A percentile compares a stretch with the other conserved stretches of the same genome.
These are phyloP conservation scores for Drosophila infuscata DNA, from an alignment of 2,888 invertebrate species.

Conservation along the genomic window DNA sequence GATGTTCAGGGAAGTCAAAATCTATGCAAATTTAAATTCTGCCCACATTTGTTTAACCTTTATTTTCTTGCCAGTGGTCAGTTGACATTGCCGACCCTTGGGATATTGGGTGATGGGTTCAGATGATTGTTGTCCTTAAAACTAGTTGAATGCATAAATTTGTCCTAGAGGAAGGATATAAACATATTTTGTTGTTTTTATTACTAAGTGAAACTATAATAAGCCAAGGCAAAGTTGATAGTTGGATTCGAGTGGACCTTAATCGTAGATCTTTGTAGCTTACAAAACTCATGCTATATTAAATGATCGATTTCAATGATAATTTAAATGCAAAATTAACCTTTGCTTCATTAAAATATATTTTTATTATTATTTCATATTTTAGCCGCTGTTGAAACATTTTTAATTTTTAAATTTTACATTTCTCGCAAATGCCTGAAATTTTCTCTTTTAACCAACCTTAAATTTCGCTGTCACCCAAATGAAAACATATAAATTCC, in stretches of 20 bases:
- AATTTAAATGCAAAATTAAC: not conserved
- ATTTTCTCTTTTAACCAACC: not conserved
- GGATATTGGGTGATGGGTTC: not conserved
- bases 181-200: constrained; percentile 43
- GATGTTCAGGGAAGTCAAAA: not conserved
- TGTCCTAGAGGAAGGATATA: not conserved
- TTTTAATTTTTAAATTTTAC: not conserved
- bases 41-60: constrained; percentile 15
- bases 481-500: constrained; percentile 46
- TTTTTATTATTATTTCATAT: not conserved
- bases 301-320: not conserved
- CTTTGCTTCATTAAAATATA: not conserved
- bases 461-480: constrained; percentile 13
- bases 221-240: not conserved
- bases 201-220: constrained; percentile 2
- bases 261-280: not conserved
- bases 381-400: not conserved
- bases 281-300: not conserved
- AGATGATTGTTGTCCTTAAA: constrained; percentile 7
- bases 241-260: not conserved
- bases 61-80: constrained; percentile 9
- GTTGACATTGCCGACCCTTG: constrained; percentile 23
- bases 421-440: not conserved
- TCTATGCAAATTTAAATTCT: not conserved
- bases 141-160: constrained; percentile 11